Evolutionary conservation across 2,113 vertebrate species (phyloP).

Genomic region (Ptychochromis oligacanthus): DNA sequence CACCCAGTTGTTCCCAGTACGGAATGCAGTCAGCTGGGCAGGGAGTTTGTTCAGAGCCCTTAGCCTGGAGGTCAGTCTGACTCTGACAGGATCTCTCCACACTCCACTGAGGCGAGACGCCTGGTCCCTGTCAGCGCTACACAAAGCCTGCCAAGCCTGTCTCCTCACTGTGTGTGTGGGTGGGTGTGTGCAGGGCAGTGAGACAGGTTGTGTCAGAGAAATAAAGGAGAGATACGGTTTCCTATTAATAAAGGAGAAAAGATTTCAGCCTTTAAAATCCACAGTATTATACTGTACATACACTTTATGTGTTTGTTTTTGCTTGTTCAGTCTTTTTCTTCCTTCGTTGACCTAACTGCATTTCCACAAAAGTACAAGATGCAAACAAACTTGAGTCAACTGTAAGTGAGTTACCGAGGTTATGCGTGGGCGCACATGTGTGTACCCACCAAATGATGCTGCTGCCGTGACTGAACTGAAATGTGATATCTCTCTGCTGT

Average conservation of each 20-base stretch:
- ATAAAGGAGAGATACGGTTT: slow-evolving; percentile 2
- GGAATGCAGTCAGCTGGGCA: slow-evolving; percentile 45
- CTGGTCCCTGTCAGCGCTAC: slow-evolving; percentile 56
- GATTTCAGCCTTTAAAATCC: not conserved
- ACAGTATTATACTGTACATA: not conserved
- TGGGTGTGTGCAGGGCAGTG: not conserved
- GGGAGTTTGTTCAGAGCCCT: slow-evolving; percentile 41
- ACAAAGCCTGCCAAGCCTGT: slow-evolving; percentile 42
- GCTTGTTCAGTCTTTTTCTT: not conserved
- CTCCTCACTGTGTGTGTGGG: slow-evolving; percentile 9
- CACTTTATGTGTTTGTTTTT: not conserved
- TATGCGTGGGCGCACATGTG: not conserved
- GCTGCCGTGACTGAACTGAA: slow-evolving; percentile 4
- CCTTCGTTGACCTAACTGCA: not conserved
- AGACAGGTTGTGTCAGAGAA: slow-evolving; percentile 1
- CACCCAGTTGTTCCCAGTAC: slow-evolving; percentile 16
- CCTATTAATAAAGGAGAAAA: not conserved
- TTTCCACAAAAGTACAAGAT: not conserved
- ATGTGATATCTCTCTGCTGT: slow-evolving; percentile 8
- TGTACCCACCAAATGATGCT: slow-evolving; percentile 5
- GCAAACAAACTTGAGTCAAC: slow-evolving; percentile 16
- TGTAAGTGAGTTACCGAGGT: not conserved
- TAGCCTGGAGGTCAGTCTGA: slow-evolving; percentile 59
- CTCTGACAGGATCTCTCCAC: slow-evolving; percentile 69
- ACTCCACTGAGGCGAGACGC: slow-evolving; percentile 70